A percentile compares a stretch with the other conserved stretches of the same genome.
Evolutionary conservation across 2,797 vertebrate species (phyloP).

Genomic region (Poeciliopsis gracilis): DNA sequence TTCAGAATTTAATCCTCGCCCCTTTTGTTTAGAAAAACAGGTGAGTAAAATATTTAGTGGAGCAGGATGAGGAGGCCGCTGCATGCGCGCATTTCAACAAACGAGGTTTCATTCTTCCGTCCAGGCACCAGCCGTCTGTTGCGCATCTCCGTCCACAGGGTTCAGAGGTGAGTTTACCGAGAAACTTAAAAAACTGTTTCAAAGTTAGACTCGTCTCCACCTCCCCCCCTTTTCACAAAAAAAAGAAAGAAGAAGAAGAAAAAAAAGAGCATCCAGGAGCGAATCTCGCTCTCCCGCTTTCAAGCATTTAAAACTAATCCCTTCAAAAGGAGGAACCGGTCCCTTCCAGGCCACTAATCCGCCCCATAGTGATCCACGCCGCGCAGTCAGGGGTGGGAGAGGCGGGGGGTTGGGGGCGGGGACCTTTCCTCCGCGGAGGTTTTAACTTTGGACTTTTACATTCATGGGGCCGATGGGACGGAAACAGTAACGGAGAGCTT

Average conservation of each 20-base stretch:
- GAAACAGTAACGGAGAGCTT: slow-evolving; percentile 80
- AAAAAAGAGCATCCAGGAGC: slow-evolving; percentile 67
- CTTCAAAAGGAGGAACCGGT: slow-evolving; percentile 69
- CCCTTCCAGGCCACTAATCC: slow-evolving; percentile 82
- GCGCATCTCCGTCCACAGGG: slow-evolving; percentile 57
- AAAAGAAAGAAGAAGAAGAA: slow-evolving; percentile 3
- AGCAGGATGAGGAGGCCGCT: background rate
- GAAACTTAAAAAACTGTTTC: slow-evolving; percentile 80
- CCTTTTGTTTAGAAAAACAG: background rate
- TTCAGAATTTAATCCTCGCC: background rate
- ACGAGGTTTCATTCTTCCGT: background rate
- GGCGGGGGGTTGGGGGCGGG: slow-evolving; percentile 35
- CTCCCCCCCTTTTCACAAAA: background rate
- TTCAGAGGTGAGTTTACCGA: slow-evolving; percentile 79
- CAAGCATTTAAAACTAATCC: slow-evolving; percentile 72
- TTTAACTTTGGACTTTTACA: slow-evolving; percentile 81
- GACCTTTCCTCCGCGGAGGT: slow-evolving; percentile 64
- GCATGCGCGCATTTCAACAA: background rate
- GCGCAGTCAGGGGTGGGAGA: slow-evolving; percentile 21
- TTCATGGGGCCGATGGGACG: slow-evolving; percentile 80
- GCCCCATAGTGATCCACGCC: slow-evolving; percentile 53
- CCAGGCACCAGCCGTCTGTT: slow-evolving; percentile 42
- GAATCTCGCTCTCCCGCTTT: slow-evolving; percentile 60
- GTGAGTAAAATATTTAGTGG: background rate
- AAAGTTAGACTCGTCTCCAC: slow-evolving; percentile 60